Evolutionary conservation across 2,113 vertebrate genomes (phyloP).

Genomic region (Galeopterus variegatus): DNA sequence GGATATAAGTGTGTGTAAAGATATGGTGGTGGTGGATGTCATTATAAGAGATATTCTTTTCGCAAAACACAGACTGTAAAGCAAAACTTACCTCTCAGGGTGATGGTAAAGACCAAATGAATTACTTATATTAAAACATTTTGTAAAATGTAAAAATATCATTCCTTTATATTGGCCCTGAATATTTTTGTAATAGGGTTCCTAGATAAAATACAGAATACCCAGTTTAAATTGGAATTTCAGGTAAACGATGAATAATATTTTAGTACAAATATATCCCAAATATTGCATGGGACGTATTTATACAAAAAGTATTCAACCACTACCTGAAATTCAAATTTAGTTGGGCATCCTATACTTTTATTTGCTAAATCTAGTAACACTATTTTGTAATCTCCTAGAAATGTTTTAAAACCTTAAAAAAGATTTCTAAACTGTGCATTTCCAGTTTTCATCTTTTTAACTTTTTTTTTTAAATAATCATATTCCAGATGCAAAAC

Average conservation of each 20-base stretch:
- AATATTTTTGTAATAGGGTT: neutral
- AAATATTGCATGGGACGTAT: neutral
- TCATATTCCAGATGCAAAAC: neutral
- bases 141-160: neutral
- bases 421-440: neutral
- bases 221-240: neutral
- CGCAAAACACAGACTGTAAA: neutral
- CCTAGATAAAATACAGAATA: neutral
- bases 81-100: neutral
- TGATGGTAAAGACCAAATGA: neutral
- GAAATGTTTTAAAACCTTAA: conserved; percentile 23
- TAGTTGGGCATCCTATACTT: neutral
- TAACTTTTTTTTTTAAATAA: neutral
- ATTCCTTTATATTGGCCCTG: neutral
- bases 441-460: conserved; percentile 43
- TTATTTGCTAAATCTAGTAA: conserved; percentile 1
- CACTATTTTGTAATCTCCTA: neutral
- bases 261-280: neutral
- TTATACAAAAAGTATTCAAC: neutral
- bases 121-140: neutral
- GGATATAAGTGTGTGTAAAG: neutral
- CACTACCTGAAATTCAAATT: conserved; percentile 37
- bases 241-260: neutral
- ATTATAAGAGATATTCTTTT: neutral
- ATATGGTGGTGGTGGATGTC: neutral